Evolutionary conservation across 2,888 invertebrate species (phyloP), one percentile per base, ranked within the genome.

Genomic region (Kryphioiulus occultus): DNA sequence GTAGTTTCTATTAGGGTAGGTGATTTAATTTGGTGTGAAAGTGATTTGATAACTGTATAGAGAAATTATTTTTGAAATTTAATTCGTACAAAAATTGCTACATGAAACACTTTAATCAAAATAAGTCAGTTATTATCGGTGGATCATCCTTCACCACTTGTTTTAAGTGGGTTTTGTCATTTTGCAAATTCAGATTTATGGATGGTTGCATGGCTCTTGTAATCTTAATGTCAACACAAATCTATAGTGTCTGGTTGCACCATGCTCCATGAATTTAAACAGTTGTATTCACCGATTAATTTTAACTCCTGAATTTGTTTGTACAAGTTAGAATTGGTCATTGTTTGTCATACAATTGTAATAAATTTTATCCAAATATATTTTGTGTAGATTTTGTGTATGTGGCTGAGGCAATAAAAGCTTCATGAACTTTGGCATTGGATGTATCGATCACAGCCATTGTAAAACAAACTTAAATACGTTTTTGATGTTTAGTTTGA

Each of bases 51-150:
- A 59, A 59, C 22, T 59, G 59, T 59, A 59, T 59, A 59, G 22
- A 59, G 59, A 59, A 59, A 59, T 59, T 59, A 59, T 59, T 59
- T 59, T 59, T 59, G 59, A 59, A 59, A 59, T 59, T 59, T 59
- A 10, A 59, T 59, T 59, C 59, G n/a, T 59, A 59, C 59, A 59
- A 59, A 59, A 59, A 59, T 22, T 59, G n/a, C 59, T 59, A 59
- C n/a, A 59, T 22, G n/a, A 10, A 59, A 59, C 22, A n/a, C 47
- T 19, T 47, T 10, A 47, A 47, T 59, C 59, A 22, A 59, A 59
- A 22, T 22, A 59, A 22, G 22, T 59, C 59, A n/a, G 22, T 22
- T 22, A 22, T 59, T 59, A 15, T 22, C 22, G 59, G 59, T 59
- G 59, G 9, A 59, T 59, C 22, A 22, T 19, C n/a, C n/a, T 59